Evolutionary conservation across 2,797 vertebrate species (phyloP).

Genomic region (Falco concolor): DNA sequence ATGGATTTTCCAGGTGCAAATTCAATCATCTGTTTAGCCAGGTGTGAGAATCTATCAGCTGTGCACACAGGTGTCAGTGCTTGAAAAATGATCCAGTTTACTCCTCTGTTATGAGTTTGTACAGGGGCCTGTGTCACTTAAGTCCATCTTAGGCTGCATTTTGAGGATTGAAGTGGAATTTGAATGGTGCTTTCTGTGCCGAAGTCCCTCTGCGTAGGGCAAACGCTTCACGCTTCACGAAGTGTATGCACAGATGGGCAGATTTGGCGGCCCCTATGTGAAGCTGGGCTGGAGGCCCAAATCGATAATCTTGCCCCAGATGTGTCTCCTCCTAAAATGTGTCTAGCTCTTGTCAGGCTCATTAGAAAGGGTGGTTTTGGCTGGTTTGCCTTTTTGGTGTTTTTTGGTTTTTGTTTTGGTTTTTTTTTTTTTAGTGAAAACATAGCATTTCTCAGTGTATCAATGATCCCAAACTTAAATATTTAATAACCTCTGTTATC

Average conservation of each 20-base stretch:
- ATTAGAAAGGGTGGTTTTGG: conserved; percentile 19
- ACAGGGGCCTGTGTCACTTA: background rate
- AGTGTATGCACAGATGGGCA: conserved; percentile 2
- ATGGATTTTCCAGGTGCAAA: conserved; percentile 25
- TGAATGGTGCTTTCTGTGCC: background rate
- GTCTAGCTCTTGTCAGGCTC: conserved; percentile 29
- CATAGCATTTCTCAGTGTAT: background rate
- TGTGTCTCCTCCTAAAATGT: conserved; percentile 18
- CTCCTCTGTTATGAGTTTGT: background rate
- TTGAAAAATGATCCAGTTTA: background rate
- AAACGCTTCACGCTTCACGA: background rate
- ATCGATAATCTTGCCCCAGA: conserved; percentile 19
- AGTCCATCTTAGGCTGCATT: background rate
- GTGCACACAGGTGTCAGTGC: background rate
- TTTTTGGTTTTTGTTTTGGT: too few species aligned
- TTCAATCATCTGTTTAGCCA: conserved; percentile 36
- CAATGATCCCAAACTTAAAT: background rate
- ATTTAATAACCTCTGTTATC: background rate
- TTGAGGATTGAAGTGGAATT: background rate
- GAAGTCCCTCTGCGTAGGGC: background rate
- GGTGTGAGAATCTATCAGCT: conserved; percentile 52
- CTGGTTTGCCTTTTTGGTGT: background rate
- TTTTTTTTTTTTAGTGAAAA: background rate
- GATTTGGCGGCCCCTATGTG: background rate
- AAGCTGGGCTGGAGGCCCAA: conserved; percentile 7